Evolutionary conservation across 2,888 invertebrate genomes (phyloP).

Genomic region (Lydus trimaculatus): DNA sequence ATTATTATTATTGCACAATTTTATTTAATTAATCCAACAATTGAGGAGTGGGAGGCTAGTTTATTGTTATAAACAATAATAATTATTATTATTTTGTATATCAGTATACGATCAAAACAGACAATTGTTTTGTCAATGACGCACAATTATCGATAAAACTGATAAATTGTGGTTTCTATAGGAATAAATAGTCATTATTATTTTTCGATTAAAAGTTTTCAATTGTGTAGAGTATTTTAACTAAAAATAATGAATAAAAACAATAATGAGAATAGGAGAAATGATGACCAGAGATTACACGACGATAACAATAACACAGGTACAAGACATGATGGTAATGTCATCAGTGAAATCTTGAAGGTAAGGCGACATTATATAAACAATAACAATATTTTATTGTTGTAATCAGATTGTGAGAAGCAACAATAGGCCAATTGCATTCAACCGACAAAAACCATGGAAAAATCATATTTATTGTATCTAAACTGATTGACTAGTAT

Average conservation of each 20-base stretch:
- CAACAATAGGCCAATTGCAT: too few species aligned
- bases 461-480: too few species aligned
- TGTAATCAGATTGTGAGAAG: background rate
- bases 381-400: conserved; percentile 9
- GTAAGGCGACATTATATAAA: conserved; percentile 12
- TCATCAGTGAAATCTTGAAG: conserved; percentile 17
- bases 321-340: conserved; percentile 22
- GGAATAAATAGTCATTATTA: background rate
- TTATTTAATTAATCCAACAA: background rate
- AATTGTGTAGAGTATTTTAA: background rate
- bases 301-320: background rate
- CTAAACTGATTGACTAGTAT: too few species aligned
- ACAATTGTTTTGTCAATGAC: background rate
- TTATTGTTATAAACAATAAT: background rate
- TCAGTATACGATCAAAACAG: background rate
- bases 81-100: background rate
- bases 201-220: background rate
- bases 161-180: background rate
- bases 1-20: background rate
- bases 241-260: background rate
- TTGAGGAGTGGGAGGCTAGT: background rate
- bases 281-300: conserved; percentile 4
- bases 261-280: conserved; percentile 13
- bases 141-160: background rate
- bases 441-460: too few species aligned